Evolutionary conservation across 1,140 invertebrate species (phyloP).

Genomic region (Rhyzopertha dominica): DNA sequence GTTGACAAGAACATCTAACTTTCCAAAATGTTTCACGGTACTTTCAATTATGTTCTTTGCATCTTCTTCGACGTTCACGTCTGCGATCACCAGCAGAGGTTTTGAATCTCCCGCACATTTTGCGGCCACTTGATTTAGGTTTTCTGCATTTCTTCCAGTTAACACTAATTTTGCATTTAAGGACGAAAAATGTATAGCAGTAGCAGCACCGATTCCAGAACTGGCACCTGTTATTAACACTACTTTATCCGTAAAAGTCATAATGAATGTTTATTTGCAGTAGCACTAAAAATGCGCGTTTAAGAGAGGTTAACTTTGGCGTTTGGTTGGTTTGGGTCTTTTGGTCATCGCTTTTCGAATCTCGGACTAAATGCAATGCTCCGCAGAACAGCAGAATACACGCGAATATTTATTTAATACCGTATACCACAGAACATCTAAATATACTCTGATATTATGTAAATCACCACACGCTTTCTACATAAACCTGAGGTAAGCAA

Average conservation of each 20-base stretch:
- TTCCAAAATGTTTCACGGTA: constrained; percentile 57
- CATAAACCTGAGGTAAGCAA: no score
- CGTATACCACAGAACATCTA: no score
- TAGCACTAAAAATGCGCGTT: no score
- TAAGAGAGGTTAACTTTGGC: no score
- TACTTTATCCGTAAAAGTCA: constrained; percentile 49
- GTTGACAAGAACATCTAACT: constrained; percentile 68
- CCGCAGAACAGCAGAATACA: no score
- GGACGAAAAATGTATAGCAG: constrained; percentile 59
- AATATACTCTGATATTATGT: no score
- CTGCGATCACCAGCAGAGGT: constrained; percentile 49
- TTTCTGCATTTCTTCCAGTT: constrained; percentile 60
- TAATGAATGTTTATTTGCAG: no score
- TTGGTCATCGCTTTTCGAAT: no score
- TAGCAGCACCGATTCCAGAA: constrained; percentile 67
- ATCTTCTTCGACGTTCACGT: constrained; percentile 59
- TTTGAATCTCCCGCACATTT: constrained; percentile 50
- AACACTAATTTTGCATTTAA: constrained; percentile 56
- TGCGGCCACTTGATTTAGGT: constrained; percentile 52
- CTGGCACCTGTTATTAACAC: constrained; percentile 61
- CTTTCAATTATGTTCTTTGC: constrained; percentile 56
- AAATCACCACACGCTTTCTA: no score
- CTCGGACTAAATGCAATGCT: no score
- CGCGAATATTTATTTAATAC: no score
- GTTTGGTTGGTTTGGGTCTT: no score